A percentile compares a stretch with the other conserved stretches of the same genome.
phyloP scores from a whole-genome alignment of 2,888 invertebrate genomes.

The Pandemis heparana region DNA sequence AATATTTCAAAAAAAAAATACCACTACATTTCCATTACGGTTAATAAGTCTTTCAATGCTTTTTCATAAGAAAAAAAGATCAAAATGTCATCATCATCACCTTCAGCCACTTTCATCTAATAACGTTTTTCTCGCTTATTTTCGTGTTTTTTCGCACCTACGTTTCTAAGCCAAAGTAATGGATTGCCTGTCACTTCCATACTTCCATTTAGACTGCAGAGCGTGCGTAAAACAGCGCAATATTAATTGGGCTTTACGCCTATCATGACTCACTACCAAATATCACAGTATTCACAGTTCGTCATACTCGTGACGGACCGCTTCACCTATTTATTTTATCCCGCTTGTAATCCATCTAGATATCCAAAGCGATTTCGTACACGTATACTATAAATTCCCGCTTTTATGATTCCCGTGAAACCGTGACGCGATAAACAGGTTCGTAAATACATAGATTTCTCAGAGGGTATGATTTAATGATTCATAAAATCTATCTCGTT shows the following conservation, averaged over 20 bases:
- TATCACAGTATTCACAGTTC: neutral
- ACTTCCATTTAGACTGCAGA: neutral
- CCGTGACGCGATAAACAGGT: slow-evolving; percentile 60
- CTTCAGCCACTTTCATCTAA: neutral
- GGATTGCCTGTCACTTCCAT: neutral
- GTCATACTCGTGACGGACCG: neutral
- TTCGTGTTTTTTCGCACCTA: neutral
- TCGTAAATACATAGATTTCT: slow-evolving; percentile 59
- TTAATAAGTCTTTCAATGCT: too few relatives aligned
- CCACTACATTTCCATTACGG: too few relatives aligned
- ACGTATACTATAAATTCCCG: slow-evolving; percentile 48
- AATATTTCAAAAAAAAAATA: too few relatives aligned
- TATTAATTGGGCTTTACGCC: neutral
- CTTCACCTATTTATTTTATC: neutral
- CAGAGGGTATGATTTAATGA: slow-evolving; percentile 59
- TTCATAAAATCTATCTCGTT: slow-evolving; percentile 55
- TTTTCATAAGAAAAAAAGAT: too few relatives aligned
- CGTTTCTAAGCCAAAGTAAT: neutral
- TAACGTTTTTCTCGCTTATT: neutral
- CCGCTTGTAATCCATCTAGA: slow-evolving; percentile 10
- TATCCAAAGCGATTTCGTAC: slow-evolving; percentile 13
- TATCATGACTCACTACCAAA: slow-evolving; percentile 5
- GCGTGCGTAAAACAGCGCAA: slow-evolving; percentile 1
- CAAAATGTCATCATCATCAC: too few relatives aligned
- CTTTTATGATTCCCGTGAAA: slow-evolving; percentile 63